A percentile compares a stretch with the other conserved stretches of the same genome.
Evolutionary conservation across 1,140 invertebrate genomes (phyloP).

Genomic region (Choristoneura fumiferana): DNA sequence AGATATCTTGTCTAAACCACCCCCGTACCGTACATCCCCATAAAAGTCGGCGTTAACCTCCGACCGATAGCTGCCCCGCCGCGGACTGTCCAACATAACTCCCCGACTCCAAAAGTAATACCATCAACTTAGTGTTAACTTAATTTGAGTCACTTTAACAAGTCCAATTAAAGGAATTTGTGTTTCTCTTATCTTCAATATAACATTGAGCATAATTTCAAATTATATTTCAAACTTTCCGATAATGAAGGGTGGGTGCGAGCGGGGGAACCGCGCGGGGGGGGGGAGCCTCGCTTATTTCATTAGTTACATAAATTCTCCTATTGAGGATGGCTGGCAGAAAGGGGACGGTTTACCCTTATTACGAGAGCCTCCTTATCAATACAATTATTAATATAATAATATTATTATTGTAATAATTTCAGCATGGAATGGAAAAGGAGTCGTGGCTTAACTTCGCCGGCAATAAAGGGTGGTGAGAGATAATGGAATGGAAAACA

Average conservation of each 20-base stretch:
- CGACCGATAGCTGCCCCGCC: slow-evolving; percentile 57
- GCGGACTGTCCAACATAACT: slow-evolving; percentile 73
- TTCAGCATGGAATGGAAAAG: slow-evolving; percentile 68
- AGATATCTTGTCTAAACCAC: not conserved
- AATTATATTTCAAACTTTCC: slow-evolving; percentile 78
- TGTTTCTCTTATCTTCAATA: slow-evolving; percentile 79
- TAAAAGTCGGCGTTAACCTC: slow-evolving; percentile 47
- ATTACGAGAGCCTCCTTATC: slow-evolving; percentile 78
- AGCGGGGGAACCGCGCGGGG: slow-evolving; percentile 48
- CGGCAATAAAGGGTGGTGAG: slow-evolving; percentile 75
- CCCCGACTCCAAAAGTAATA: slow-evolving; percentile 74
- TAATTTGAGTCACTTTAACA: slow-evolving; percentile 78
- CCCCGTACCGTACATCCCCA: not conserved
- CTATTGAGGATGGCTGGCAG: slow-evolving; percentile 77
- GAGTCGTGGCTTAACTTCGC: slow-evolving; percentile 74
- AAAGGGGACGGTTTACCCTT: slow-evolving; percentile 78
- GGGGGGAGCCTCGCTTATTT: slow-evolving; percentile 71
- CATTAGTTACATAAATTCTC: slow-evolving; percentile 78
- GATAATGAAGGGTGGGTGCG: slow-evolving; percentile 74
- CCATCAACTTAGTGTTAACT: slow-evolving; percentile 77
- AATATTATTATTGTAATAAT: slow-evolving; percentile 79
- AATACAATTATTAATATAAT: slow-evolving; percentile 79
- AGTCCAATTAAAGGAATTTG: slow-evolving; percentile 79
- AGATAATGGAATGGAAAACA: slow-evolving; percentile 78
- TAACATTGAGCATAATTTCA: slow-evolving; percentile 79